Evolutionary conservation across 2,113 vertebrate genomes (phyloP).

Genomic region (Pterocles gutturalis): DNA sequence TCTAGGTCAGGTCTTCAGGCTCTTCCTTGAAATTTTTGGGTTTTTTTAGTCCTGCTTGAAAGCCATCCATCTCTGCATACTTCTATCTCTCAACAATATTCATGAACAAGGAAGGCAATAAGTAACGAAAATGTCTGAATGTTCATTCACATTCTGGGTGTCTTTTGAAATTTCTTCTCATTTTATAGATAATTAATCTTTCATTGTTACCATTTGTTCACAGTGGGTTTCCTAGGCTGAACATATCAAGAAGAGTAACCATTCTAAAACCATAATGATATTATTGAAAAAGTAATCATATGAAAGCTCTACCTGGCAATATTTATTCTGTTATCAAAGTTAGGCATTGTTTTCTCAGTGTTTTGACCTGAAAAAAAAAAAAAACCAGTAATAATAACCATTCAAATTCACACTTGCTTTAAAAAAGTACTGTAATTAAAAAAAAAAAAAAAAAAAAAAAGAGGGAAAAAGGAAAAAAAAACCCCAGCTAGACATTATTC

Average conservation of each 20-base stretch:
- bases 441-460: not conserved
- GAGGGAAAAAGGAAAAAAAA: not conserved
- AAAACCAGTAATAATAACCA: not conserved
- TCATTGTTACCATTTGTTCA: not conserved
- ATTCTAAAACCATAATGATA: not conserved
- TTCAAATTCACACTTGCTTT: not conserved
- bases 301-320: not conserved
- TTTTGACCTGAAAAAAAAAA: not conserved
- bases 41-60: not conserved
- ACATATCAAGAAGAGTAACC: not conserved
- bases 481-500: not conserved
- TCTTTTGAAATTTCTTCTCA: not conserved
- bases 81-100: not conserved
- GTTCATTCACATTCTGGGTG: not conserved
- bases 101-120: not conserved
- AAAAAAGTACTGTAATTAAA: not conserved
- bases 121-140: not conserved
- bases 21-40: not conserved
- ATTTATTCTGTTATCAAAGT: not conserved
- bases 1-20: not conserved
- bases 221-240: not conserved
- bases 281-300: not conserved
- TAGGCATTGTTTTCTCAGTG: not conserved
- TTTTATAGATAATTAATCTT: not conserved
- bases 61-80: not conserved